Conservation (phyloP, 1,140 invertebrate genomes). For the Drosophila sp. region DNA sequence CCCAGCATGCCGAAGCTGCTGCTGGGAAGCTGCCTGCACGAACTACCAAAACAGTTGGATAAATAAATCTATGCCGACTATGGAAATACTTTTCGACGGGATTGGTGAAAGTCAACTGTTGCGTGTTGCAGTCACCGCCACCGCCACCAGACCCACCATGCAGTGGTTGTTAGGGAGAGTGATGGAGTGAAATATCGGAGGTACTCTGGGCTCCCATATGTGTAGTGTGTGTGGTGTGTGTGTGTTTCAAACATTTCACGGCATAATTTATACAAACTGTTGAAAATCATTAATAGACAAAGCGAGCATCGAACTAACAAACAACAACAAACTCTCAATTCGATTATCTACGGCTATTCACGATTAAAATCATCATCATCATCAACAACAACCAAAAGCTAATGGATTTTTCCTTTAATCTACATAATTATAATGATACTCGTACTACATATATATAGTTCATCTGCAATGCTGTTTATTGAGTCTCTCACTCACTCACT, state of each 20-base stretch:
- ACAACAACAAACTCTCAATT: conserved; percentile 38
- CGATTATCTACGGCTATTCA: conserved; percentile 37
- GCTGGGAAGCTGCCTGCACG: conserved; percentile 48
- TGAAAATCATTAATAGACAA: conserved; percentile 41
- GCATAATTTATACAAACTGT: conserved; percentile 76
- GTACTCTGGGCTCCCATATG: conserved; percentile 33
- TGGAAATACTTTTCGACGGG: conserved; percentile 30
- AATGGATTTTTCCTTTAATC: conserved; percentile 30
- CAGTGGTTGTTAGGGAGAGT: not conserved
- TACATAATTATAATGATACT: conserved; percentile 39
- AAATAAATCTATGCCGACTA: conserved; percentile 57
- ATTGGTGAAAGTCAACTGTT: conserved; percentile 76
- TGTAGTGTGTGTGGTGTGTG: conserved; percentile 24
- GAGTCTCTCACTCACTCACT: not conserved
- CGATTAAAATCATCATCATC: conserved; percentile 10
- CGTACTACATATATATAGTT: not conserved
- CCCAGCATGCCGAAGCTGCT: conserved; percentile 40
- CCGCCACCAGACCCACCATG: not conserved
- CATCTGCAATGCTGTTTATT: not conserved
- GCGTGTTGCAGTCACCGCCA: conserved; percentile 60
- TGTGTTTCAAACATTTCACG: conserved; percentile 56
- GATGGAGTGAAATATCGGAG: conserved; percentile 1
- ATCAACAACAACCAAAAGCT: conserved; percentile 23
- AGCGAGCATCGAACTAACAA: conserved; percentile 16
- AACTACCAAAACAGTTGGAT: conserved; percentile 40